Conservation (phyloP, 2,888 invertebrate genomes). For the Chymomyza amoena region DNA sequence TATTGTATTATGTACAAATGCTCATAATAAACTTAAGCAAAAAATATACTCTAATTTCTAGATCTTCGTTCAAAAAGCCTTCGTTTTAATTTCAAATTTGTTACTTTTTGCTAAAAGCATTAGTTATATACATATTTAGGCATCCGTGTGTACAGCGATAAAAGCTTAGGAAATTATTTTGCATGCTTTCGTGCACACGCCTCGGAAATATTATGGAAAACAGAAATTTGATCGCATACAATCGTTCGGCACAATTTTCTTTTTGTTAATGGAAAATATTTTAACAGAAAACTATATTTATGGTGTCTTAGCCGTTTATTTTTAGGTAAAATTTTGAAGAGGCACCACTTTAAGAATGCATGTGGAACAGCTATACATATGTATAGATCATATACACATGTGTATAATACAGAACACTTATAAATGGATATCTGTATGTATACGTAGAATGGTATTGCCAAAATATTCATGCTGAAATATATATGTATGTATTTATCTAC, state of each 20-base stretch:
- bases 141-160: not conserved
- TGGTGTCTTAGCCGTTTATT: constrained; percentile 54
- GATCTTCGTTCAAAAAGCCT: too few species aligned
- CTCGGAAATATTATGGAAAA: constrained; percentile 58
- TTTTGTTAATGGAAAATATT: constrained; percentile 41
- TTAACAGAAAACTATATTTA: constrained; percentile 36
- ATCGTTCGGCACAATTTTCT: constrained; percentile 37
- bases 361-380: constrained; percentile 4
- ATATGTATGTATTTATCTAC: constrained; percentile 1
- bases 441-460: too few species aligned
- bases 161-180: not conserved
- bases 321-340: constrained; percentile 45
- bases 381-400: not conserved
- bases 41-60: too few species aligned
- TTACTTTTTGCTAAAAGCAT: too few species aligned
- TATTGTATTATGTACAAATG: too few species aligned
- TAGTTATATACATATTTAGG: too few species aligned
- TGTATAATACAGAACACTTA: too few species aligned
- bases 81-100: too few species aligned
- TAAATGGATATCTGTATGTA: too few species aligned
- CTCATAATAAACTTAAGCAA: too few species aligned
- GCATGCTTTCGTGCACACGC: constrained; percentile 48
- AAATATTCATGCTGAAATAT: too few species aligned
- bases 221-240: constrained; percentile 57
- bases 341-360: constrained; percentile 41